These are phyloP conservation scores for Rhyacichthys aspro DNA, from an alignment of 2,797 vertebrate species.

Conservation along the genomic window DNA sequence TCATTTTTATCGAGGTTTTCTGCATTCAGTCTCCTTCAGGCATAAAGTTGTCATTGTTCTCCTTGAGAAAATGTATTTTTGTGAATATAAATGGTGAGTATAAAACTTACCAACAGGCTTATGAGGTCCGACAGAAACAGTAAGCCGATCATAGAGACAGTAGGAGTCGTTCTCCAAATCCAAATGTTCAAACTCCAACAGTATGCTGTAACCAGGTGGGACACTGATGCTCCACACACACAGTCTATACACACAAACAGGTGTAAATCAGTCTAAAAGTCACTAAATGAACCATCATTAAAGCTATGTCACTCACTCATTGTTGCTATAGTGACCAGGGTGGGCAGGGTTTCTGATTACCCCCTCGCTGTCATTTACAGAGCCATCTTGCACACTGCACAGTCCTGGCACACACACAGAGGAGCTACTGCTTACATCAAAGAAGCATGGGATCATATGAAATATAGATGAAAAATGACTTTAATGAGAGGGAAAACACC, in stretches of 20 bases:
- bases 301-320: slow-evolving; percentile 78
- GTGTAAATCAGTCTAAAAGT: neutral
- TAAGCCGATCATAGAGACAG: slow-evolving; percentile 67
- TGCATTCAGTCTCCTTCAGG: no score
- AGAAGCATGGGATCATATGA: slow-evolving; percentile 25
- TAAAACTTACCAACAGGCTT: slow-evolving; percentile 76
- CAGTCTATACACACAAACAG: slow-evolving; percentile 60
- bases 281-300: neutral
- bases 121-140: slow-evolving; percentile 31
- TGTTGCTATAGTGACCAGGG: slow-evolving; percentile 73
- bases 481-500: slow-evolving; percentile 22
- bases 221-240: slow-evolving; percentile 81
- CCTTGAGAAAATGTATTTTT: no score
- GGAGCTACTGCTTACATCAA: slow-evolving; percentile 17
- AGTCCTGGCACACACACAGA: slow-evolving; percentile 52
- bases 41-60: no score
- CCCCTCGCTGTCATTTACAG: slow-evolving; percentile 65
- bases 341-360: slow-evolving; percentile 78
- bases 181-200: slow-evolving; percentile 79
- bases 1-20: no score
- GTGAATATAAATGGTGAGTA: neutral
- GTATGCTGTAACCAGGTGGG: slow-evolving; percentile 66
- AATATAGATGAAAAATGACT: slow-evolving; percentile 32
- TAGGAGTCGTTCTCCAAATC: slow-evolving; percentile 79
- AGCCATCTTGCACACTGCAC: slow-evolving; percentile 73